Base-by-base conservation (phyloP, 2,888 invertebrate genomes). In the Platerodrilus igneus region DNA sequence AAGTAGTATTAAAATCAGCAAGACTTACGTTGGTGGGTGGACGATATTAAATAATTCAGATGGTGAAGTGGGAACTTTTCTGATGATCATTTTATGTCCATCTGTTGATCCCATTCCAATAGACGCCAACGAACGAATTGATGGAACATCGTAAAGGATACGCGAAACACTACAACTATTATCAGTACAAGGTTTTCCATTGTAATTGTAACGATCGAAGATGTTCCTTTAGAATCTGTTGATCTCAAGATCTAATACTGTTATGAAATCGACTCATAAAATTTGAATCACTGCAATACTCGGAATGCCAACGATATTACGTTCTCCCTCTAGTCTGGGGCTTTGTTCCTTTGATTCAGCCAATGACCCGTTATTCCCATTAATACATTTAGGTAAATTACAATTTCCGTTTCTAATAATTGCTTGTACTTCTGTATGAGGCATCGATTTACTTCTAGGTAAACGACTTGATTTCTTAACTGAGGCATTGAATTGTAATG, bases 21-120 rank as follows among this genome's bases (percentile, higher is more conserved):
- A 28, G 16, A 83, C 85, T 79, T 75, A 86, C 79, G 83, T 83
- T 62, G 84, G 82, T 63, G 87, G 86, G 72, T 84, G 83, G 52
- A 86, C 85, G 70, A 89, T 81, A 72, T 84, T 88, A 64, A 89
- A 83, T 53, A 90, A 74, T 71, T 89, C 89, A 52, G 83, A 82
- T 41, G 89, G 88, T 52, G 89, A 86, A 35, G 86, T 86, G 39
- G 89, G 89, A 53, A 89, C 86, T 60, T 86, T 76, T 57, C 84
- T 74, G 56, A 89, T 86, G 56, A 87, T 86, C 76, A 90, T 78
- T 71, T 85, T 86, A 56, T 83, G 78, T 28, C 90, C 90, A 69
- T 90, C 89, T 23, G 89, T 89, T 47, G 88, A 89, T 18, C 90
- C 90, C 79, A 90, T 83, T 32, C 88, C 88, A 53, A 89, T 86